A percentile compares a stretch with the other conserved stretches of the same genome.
phyloP scores from a whole-genome alignment of 1,140 invertebrate genomes.

The Lepidurus couesii region DNA sequence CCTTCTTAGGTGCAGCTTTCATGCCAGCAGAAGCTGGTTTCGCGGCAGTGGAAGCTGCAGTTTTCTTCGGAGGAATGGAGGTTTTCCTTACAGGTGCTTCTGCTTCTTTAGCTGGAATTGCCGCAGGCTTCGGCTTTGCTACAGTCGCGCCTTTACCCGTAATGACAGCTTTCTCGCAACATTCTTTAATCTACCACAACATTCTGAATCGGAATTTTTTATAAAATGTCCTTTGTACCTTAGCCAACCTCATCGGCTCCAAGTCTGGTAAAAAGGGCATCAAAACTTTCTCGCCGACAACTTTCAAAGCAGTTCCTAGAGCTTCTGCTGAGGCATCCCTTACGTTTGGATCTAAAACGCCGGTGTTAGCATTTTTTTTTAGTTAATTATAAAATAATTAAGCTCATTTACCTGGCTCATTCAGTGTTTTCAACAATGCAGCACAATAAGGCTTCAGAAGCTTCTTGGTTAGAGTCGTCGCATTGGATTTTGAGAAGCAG shows the following conservation, averaged over 20 bases:
- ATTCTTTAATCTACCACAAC: conserved; percentile 75
- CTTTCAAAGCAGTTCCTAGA: conserved; percentile 87
- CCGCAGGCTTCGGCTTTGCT: conserved; percentile 53
- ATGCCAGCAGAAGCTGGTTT: conserved; percentile 29
- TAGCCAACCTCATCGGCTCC: conserved; percentile 85
- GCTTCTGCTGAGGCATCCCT: conserved; percentile 81
- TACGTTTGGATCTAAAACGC: conserved; percentile 64
- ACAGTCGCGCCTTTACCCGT: conserved; percentile 47
- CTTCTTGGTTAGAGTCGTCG: conserved; percentile 82
- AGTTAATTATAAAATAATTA: conserved; percentile 7
- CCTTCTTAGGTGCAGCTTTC: conserved; percentile 36
- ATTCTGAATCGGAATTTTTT: neutral
- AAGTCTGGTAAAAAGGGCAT: conserved; percentile 78
- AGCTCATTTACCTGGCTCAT: conserved; percentile 55
- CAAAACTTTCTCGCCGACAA: conserved; percentile 86
- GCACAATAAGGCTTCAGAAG: conserved; percentile 75
- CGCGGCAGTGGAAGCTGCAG: conserved; percentile 36
- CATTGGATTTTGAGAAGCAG: conserved; percentile 71
- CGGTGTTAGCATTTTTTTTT: neutral
- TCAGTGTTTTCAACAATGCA: conserved; percentile 76
- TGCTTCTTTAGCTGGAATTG: conserved; percentile 38
- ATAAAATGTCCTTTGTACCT: conserved; percentile 50
- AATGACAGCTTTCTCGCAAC: conserved; percentile 83
- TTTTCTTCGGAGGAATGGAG: conserved; percentile 35
- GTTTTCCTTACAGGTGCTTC: conserved; percentile 41